phyloP scores from a whole-genome alignment of 2,797 vertebrate species.

The Pangasius larnaudii region DNA sequence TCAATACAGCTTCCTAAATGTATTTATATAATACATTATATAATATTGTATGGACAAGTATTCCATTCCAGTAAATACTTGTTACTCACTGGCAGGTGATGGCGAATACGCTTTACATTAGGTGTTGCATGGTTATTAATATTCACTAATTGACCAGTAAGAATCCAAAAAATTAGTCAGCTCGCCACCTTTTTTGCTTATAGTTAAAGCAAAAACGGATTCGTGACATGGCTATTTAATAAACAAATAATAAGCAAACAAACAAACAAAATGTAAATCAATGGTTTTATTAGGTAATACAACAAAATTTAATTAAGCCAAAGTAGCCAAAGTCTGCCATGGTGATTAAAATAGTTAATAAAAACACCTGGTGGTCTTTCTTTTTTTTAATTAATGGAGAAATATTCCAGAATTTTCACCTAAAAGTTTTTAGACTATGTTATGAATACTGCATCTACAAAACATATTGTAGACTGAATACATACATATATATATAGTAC shows the following conservation, averaged over 20 bases:
- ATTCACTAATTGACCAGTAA: background rate
- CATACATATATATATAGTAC: too few species aligned
- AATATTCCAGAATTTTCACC: background rate
- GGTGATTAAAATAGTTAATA: background rate
- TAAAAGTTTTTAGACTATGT: background rate
- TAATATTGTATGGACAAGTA: too few species aligned
- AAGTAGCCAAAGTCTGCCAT: background rate
- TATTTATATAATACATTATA: too few species aligned
- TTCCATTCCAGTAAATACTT: background rate
- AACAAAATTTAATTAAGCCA: background rate
- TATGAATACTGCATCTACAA: background rate
- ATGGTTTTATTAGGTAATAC: background rate
- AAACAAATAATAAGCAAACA: background rate
- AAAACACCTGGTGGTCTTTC: background rate
- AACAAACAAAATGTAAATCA: too few species aligned
- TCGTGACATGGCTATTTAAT: background rate
- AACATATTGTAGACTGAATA: background rate
- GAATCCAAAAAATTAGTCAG: background rate
- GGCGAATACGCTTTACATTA: background rate
- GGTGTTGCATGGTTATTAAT: background rate
- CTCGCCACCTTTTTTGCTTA: background rate
- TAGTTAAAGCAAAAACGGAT: background rate
- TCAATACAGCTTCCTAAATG: background rate
- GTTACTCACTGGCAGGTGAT: background rate
- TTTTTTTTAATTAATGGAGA: background rate